These are phyloP conservation scores for Poeciliopsis turneri DNA, from an alignment of 2,797 vertebrate genomes.

Conservation along the genomic window DNA sequence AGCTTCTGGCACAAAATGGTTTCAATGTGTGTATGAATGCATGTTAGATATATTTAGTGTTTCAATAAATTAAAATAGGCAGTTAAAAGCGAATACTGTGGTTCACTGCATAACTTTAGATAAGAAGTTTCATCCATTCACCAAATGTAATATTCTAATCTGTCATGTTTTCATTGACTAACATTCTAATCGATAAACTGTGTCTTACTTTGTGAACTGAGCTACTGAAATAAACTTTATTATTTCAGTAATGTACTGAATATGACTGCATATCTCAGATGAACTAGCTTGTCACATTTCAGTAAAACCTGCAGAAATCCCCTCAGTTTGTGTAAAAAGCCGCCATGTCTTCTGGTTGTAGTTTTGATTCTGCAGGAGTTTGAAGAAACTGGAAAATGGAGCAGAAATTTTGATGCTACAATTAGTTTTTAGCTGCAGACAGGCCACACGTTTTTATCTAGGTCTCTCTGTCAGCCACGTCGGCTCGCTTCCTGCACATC, in stretches of 20 bases:
- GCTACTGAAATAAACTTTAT: neutral
- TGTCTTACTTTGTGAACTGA: neutral
- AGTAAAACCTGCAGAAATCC: neutral
- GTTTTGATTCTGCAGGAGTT: neutral
- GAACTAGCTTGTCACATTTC: neutral
- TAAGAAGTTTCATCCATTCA: too few species aligned
- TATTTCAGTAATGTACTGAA: neutral
- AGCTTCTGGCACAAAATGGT: too few species aligned
- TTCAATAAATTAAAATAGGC: neutral
- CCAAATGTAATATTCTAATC: too few species aligned
- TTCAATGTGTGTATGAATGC: neutral
- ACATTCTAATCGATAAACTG: too few species aligned
- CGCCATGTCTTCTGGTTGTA: neutral
- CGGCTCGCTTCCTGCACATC: constrained; percentile 69
- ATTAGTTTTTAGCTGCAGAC: constrained; percentile 26
- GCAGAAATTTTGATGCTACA: constrained; percentile 25
- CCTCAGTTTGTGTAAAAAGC: neutral
- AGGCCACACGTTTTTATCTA: constrained; percentile 34
- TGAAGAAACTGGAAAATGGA: constrained; percentile 22
- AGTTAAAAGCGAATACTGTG: neutral
- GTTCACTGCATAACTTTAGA: too few species aligned
- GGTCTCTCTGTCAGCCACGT: constrained; percentile 21
- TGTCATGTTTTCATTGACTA: too few species aligned
- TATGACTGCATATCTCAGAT: neutral
- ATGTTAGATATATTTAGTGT: neutral